Evolutionary conservation across 1,140 invertebrate genomes (phyloP).

Genomic region (Tetranychus urticae): DNA sequence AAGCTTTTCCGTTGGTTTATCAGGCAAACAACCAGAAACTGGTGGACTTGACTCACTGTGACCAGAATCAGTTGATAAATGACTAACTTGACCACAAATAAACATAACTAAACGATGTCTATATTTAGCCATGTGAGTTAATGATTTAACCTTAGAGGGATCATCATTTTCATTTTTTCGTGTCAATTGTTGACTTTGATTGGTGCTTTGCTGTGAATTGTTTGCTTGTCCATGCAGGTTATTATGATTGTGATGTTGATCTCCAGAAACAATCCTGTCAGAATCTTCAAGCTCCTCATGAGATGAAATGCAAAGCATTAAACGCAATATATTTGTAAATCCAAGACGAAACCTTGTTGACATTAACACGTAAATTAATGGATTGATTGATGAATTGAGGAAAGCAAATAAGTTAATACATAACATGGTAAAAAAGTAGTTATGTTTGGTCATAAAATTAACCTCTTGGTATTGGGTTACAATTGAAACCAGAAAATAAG

Average conservation of each 20-base stretch:
- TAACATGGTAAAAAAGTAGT: constrained; percentile 27
- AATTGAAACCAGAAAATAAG: constrained; percentile 23
- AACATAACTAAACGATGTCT: background rate
- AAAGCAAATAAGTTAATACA: constrained; percentile 25
- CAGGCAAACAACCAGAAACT: too few species aligned
- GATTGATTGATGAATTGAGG: constrained; percentile 26
- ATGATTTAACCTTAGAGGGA: too few species aligned
- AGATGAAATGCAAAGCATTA: background rate
- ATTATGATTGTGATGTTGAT: background rate
- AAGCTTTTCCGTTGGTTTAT: too few species aligned
- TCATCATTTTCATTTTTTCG: too few species aligned
- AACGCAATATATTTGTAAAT: constrained; percentile 10
- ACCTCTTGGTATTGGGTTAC: constrained; percentile 20
- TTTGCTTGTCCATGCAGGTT: too few species aligned
- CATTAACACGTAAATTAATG: constrained; percentile 26
- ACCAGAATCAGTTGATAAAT: background rate
- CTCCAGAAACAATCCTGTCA: background rate
- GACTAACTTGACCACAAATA: background rate
- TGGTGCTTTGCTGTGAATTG: too few species aligned
- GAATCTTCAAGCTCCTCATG: background rate
- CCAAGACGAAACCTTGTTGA: constrained; percentile 22
- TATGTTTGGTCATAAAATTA: constrained; percentile 20
- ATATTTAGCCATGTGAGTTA: background rate
- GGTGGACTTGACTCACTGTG: too few species aligned
- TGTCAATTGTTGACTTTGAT: too few species aligned